phyloP scores from a whole-genome alignment of 2,888 invertebrate genomes.

The Pheosia tremula region DNA sequence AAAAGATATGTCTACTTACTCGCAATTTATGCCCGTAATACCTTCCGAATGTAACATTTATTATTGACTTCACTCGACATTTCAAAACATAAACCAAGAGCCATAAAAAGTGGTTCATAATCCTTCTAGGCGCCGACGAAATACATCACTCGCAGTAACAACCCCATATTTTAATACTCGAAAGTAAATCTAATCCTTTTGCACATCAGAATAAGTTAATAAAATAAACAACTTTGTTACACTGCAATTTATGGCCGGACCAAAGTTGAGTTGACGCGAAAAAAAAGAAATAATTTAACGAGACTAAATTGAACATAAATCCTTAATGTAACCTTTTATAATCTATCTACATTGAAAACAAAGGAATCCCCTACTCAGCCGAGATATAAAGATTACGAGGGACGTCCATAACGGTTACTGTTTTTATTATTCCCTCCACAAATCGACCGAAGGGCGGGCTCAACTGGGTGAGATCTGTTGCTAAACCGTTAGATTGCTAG shows the following conservation, averaged over 20 bases:
- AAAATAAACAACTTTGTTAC: conserved; percentile 2
- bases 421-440: conserved; percentile 26
- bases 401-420: conserved; percentile 28
- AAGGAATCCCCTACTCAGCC: conserved; percentile 25
- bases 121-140: neutral
- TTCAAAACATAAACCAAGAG: neutral
- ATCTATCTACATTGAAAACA: conserved; percentile 8
- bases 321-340: conserved; percentile 5
- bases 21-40: too few relatives aligned
- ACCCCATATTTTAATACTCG: neutral
- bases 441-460: conserved; percentile 9
- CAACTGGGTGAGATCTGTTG: conserved; percentile 15
- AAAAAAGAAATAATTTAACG: conserved; percentile 1
- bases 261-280: neutral
- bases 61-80: too few relatives aligned
- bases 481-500: neutral
- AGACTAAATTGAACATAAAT: conserved; percentile 3
- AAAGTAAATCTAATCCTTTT: neutral
- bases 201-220: conserved; percentile 1
- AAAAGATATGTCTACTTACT: too few relatives aligned
- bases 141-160: neutral
- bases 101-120: neutral
- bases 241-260: conserved; percentile 8
- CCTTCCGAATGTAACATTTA: neutral
- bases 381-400: conserved; percentile 32